Evolutionary conservation across 2,797 vertebrate genomes (phyloP), one percentile per base, ranked within the genome.

Genomic region (Trachops cirrhosus): DNA sequence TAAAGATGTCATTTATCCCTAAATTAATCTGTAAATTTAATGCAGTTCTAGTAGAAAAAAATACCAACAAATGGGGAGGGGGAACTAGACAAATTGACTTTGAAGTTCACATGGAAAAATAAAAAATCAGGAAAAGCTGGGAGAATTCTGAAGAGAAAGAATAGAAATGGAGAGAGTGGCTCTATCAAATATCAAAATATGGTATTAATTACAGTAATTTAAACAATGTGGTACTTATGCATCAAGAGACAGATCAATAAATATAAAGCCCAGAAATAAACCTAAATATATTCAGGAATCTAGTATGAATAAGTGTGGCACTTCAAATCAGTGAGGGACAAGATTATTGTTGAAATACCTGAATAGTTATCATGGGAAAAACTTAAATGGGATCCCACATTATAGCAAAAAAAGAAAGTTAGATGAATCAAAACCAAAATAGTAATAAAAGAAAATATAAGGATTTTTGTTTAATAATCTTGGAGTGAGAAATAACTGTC

Each of bases 391-490:
- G 68, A 85, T 93, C 26, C 68, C n/a, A 82, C 9, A 46, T 75
- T 86, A 92, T 29, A 73, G 78, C 37, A 86, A 92, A 57, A 64
- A 44, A 44, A 44, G 10, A 44, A 44, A 44, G 2, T 86, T 54
- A 88, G 79, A 74, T 71, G 89, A 57, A 64, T 91, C 39, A 59
- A 93, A 92, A 67, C 46, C 59, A 82, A 94, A 96, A 90, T 21
- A 96, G 29, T 68, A 93, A 80, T 59, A 78, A 59, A 93, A 93
- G 52, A 88, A 96, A 94, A 86, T 12, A 5, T 44, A 80, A 22
- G 32, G 64, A 79, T 83, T 41, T 95, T 90, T 91, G 84, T 88
- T 97, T 94, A 88, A 70, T 95, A 82, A 96, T 67, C n/a, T 96
- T 75, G 16, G 18, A 88, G 59, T 78, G 77, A 95, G 21, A 67